Percentiles rank a stretch among this genome's conserved stretches.
Evolutionary conservation across 2,888 invertebrate species (phyloP).

Genomic region (Drosophila niveifrons): DNA sequence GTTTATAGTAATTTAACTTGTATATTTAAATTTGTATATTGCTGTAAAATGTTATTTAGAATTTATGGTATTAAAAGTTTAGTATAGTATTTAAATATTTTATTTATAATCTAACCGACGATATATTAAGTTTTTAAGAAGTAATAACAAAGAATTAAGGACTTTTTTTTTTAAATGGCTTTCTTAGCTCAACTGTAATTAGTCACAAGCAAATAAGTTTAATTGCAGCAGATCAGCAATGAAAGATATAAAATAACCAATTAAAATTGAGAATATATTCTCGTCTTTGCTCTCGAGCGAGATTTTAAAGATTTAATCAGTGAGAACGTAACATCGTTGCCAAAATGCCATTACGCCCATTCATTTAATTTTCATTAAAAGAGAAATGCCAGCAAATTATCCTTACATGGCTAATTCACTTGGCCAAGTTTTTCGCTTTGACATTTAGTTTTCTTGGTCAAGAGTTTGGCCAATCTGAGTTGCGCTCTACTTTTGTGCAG

Average conservation of each 20-base stretch:
- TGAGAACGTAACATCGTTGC: not conserved
- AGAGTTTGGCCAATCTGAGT: slow-evolving; percentile 13
- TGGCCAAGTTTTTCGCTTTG: slow-evolving; percentile 17
- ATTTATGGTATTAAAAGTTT: too few relatives aligned
- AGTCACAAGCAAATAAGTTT: not conserved
- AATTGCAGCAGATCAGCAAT: not conserved
- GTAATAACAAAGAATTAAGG: too few relatives aligned
- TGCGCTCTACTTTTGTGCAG: slow-evolving; percentile 2
- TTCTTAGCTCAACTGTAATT: not conserved
- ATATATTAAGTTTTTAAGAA: too few relatives aligned
- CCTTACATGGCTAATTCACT: not conserved
- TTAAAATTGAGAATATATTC: not conserved
- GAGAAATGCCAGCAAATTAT: slow-evolving; percentile 6
- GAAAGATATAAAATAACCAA: not conserved
- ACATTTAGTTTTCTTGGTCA: slow-evolving; percentile 25
- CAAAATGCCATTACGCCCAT: slow-evolving; percentile 11
- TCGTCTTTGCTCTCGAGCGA: not conserved
- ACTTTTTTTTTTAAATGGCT: too few relatives aligned
- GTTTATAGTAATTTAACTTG: too few relatives aligned
- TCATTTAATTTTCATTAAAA: slow-evolving; percentile 8
- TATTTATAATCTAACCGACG: too few relatives aligned
- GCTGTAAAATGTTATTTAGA: too few relatives aligned
- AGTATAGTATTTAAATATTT: too few relatives aligned
- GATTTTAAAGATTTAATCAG: slow-evolving; percentile 5
- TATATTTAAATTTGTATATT: too few relatives aligned